Base-by-base conservation (phyloP, 2,113 vertebrate species). In the Hydrolagus affinis region DNA sequence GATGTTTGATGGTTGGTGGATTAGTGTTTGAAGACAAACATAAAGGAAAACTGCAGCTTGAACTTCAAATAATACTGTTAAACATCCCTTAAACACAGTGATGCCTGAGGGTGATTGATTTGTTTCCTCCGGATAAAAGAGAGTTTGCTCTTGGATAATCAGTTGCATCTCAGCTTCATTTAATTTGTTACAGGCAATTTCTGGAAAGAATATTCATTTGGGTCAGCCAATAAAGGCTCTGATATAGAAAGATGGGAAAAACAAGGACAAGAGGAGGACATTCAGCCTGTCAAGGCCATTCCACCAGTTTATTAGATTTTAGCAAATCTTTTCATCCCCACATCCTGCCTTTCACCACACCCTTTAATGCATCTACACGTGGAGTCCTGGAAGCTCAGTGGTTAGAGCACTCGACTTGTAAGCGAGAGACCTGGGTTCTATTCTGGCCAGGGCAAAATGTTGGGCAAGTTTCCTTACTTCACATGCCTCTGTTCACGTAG, bases 101-200 rank as follows among this genome's bases (percentile, higher is more conserved):
- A 17, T 83, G 78, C 78, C 78, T 28, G 23, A 66, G 62, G 60
- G 28, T 66, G 59, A 21, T 66, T 83, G 15, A 83, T 64, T 64
- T 80, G 62, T 19, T 83, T 64, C 15, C 30, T 83, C 62, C 19
- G 60, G 62, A 66, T 66, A 30, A 75, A 75, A 66, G 78, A 32
- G 60, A 83, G 28, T 83, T 66, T 30, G 62, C 78, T 30, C 78
- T 64, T 17, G 32, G 62, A 68, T 68, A 66, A 64, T 83, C 14
- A 32, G 78, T 28, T 83, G 28, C 78, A 66, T 8, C 32, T 28
- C 78, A 11, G 30, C 25, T 83, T 83, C 28, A 68, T 68, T 83
- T 83, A 83, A 83, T 83, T 32, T 83, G 78, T n/a, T 32, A 66
- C 59, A 83, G 60, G 78, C 28, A 32, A 83, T 30, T 44, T 56